Base-by-base conservation (phyloP, 92 coral and sea anemone species). In the Galaxea fascicularis region DNA sequence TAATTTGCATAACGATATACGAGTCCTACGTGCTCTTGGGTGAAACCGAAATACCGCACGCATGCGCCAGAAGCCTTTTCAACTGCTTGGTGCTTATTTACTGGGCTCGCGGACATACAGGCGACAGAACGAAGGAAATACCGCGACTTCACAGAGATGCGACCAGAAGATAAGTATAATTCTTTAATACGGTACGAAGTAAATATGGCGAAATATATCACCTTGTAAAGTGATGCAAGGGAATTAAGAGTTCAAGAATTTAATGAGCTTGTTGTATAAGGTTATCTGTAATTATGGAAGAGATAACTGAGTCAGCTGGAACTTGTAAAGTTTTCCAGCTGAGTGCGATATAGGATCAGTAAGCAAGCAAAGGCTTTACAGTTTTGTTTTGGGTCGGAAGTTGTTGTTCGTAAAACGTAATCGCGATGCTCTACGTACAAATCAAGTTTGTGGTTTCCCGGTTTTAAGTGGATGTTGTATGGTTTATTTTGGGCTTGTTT, bases 71-170 rank as follows among this genome's bases (percentile, higher is more conserved):
- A 44, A 58, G 49, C 52, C 49, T 30, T 20, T 31, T 35, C 59
- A 39, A 13, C 26, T 58, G 46, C 49, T 44, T 39, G 8, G 45
- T 30, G 17, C 59, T 67, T 77, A 22, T 45, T 77, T 65, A 46
- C 70, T 78, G 66, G 53, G 16, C 57, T 53, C 25, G 65, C 44
- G 85, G 85, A 81, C 85, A 17, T 9, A 12, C 20, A 24, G 85
- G 77, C 85, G 85, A 57, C 81, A 71, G 4, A 65, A 46, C 64
- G 64, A 52, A 71, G 86, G 89, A 84, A 77, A 78, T 89, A 72
- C 87, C 87, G 28, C 75, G 84, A 89, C 78, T 66, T 81, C 85
- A 89, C 73, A 89, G 87, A 89, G 92, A 89, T 89, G 92, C 89
- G 89, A 84, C 82, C 57, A 26, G 51, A 39, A 45, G 92, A 89